Evolutionary conservation across 2,797 vertebrate genomes (phyloP).

Genomic region (Poeciliopsis presidionis): DNA sequence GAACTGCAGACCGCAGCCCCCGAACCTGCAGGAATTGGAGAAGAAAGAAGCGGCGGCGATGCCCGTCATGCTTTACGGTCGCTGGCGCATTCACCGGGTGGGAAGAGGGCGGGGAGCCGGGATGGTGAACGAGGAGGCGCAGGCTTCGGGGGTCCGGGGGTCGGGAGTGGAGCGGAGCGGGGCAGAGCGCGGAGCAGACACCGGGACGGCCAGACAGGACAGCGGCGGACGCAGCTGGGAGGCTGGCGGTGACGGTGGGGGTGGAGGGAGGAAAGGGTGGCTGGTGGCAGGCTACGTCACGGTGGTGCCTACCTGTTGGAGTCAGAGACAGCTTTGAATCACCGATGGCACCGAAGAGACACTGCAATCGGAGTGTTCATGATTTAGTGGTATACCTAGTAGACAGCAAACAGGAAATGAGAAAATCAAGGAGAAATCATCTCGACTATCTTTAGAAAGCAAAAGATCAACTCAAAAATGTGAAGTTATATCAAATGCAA

Average conservation of each 20-base stretch:
- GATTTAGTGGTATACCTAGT: not conserved
- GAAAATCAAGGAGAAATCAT: not conserved
- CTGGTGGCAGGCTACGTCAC: slow-evolving; percentile 74
- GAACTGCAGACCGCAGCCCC: slow-evolving; percentile 96
- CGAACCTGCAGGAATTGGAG: slow-evolving; percentile 96
- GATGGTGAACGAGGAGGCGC: slow-evolving; percentile 77
- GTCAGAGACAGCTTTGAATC: slow-evolving; percentile 6
- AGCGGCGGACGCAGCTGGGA: slow-evolving; percentile 84
- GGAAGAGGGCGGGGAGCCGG: slow-evolving; percentile 31
- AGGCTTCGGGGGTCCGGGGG: slow-evolving; percentile 68
- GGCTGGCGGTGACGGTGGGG: slow-evolving; percentile 77
- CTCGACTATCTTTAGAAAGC: not conserved
- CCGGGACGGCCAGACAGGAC: slow-evolving; percentile 77
- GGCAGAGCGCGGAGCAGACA: slow-evolving; percentile 73
- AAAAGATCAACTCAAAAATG: not conserved
- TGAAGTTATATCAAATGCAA: not conserved
- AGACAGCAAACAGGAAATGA: not conserved
- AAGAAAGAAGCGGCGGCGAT: slow-evolving; percentile 99
- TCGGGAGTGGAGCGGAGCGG: slow-evolving; percentile 53
- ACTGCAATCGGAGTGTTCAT: not conserved
- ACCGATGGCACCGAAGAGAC: not conserved
- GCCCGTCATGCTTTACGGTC: slow-evolving; percentile 77
- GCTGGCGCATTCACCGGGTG: slow-evolving; percentile 82
- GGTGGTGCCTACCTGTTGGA: slow-evolving; percentile 74
- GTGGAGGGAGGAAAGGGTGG: slow-evolving; percentile 70